Percentiles rank a stretch among this genome's conserved stretches.
phyloP scores from a whole-genome alignment of 2,888 invertebrate genomes.

The Cephalotes varians region DNA sequence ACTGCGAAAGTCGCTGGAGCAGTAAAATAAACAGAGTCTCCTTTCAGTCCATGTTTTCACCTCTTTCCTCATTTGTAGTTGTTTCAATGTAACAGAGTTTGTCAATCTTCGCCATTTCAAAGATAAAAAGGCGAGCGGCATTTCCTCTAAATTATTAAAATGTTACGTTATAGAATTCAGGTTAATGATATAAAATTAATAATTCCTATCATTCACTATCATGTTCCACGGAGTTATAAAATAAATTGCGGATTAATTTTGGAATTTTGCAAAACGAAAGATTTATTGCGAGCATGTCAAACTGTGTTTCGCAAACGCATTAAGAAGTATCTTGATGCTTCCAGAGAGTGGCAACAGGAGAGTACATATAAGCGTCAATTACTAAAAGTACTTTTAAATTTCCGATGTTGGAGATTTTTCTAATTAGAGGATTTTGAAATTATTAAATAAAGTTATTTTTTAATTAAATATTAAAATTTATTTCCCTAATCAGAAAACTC shows the following conservation, averaged over 20 bases:
- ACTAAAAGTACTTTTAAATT: neutral
- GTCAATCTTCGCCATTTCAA: neutral
- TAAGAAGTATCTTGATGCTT: neutral
- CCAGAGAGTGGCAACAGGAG: neutral
- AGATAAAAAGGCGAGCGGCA: neutral
- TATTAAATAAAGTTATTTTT: neutral
- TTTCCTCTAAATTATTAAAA: constrained; percentile 26
- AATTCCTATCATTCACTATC: neutral
- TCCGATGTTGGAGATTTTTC: neutral
- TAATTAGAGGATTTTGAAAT: neutral
- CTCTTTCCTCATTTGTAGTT: neutral
- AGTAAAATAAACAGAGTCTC: constrained; percentile 49
- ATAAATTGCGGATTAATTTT: constrained; percentile 45
- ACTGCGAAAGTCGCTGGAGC: constrained; percentile 28
- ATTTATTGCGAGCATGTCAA: neutral
- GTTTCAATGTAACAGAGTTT: constrained; percentile 20
- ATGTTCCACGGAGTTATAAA: constrained; percentile 32
- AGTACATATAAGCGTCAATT: neutral
- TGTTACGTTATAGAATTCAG: neutral
- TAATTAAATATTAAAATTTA: neutral
- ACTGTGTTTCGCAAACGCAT: constrained; percentile 12
- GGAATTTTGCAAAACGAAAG: neutral
- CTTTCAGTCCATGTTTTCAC: neutral
- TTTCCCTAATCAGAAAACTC: neutral
- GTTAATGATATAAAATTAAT: neutral